These are phyloP conservation scores for Tuberolachnus salignus DNA, from an alignment of 2,888 invertebrate species.

Conservation along the genomic window DNA sequence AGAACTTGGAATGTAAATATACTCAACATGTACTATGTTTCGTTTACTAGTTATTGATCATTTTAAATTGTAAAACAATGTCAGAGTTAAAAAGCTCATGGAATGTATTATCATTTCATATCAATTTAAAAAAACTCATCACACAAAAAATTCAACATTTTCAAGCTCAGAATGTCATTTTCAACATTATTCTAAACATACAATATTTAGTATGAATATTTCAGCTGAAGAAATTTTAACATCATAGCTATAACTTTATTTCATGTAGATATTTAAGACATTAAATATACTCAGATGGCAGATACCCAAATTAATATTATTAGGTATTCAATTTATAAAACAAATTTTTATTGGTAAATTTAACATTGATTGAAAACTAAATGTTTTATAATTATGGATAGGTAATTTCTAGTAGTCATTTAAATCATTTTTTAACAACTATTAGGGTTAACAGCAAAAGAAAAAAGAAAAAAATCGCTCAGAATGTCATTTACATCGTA, in stretches of 20 bases:
- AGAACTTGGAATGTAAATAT: not conserved
- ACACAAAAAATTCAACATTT: not conserved
- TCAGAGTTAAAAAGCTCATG: conserved; percentile 42
- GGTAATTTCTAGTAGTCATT: too few relatives aligned
- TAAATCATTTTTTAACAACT: too few relatives aligned
- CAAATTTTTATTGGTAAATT: not conserved
- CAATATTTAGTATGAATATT: conserved; percentile 1
- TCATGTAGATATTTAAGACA: not conserved
- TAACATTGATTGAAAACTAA: not conserved
- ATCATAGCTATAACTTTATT: conserved; percentile 1
- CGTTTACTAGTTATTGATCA: too few relatives aligned
- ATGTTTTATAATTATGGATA: too few relatives aligned
- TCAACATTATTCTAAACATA: conserved; percentile 45
- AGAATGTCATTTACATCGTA: conserved; percentile 56
- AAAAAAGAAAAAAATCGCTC: conserved; percentile 41
- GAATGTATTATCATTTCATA: conserved; percentile 7
- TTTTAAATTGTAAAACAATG: not conserved
- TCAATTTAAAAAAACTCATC: conserved; percentile 33
- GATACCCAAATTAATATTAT: not conserved
- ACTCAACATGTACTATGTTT: not conserved
- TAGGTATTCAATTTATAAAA: too few relatives aligned
- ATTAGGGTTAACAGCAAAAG: too few relatives aligned
- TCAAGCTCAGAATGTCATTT: conserved; percentile 53
- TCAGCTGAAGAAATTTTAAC: conserved; percentile 57
- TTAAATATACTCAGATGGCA: not conserved